Conservation (phyloP, 2,797 vertebrate genomes). For the Takifugu rubripes region DNA sequence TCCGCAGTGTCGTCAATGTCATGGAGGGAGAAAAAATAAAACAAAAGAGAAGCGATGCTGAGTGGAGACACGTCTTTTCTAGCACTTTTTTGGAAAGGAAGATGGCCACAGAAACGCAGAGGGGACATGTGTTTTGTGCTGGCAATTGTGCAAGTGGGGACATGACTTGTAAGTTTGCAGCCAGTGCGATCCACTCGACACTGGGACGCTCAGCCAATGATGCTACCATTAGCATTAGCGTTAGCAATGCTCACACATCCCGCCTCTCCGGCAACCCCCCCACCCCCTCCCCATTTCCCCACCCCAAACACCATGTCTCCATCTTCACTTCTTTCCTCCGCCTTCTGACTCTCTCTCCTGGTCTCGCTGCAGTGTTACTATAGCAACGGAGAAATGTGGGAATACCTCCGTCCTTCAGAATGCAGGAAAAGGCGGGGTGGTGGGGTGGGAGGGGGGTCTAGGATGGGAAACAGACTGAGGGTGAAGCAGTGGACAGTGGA, state of each 20-base stretch:
- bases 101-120: slow-evolving; percentile 15
- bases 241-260: slow-evolving; percentile 73
- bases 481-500: slow-evolving; percentile 33
- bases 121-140: slow-evolving; percentile 30
- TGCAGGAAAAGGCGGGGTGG: slow-evolving; percentile 23
- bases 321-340: slow-evolving; percentile 46
- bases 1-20: slow-evolving; percentile 38
- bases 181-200: slow-evolving; percentile 39
- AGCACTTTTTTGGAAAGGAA: slow-evolving; percentile 17
- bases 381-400: slow-evolving; percentile 83
- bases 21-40: slow-evolving; percentile 1
- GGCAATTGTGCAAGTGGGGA: slow-evolving; percentile 48
- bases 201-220: slow-evolving; percentile 24
- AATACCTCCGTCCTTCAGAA: slow-evolving; percentile 83
- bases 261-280: slow-evolving; percentile 39
- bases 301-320: slow-evolving; percentile 13
- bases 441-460: slow-evolving; percentile 23
- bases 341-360: slow-evolving; percentile 68
- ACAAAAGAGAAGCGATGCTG: slow-evolving; percentile 5
- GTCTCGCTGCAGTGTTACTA: slow-evolving; percentile 80
- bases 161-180: slow-evolving; percentile 42
- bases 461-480: slow-evolving; percentile 41
- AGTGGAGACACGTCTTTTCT: slow-evolving; percentile 1
- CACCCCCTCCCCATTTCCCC: slow-evolving; percentile 27
- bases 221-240: slow-evolving; percentile 67